phyloP scores from a whole-genome alignment of 2,797 vertebrate species.

The Sorex maritimensis region DNA sequence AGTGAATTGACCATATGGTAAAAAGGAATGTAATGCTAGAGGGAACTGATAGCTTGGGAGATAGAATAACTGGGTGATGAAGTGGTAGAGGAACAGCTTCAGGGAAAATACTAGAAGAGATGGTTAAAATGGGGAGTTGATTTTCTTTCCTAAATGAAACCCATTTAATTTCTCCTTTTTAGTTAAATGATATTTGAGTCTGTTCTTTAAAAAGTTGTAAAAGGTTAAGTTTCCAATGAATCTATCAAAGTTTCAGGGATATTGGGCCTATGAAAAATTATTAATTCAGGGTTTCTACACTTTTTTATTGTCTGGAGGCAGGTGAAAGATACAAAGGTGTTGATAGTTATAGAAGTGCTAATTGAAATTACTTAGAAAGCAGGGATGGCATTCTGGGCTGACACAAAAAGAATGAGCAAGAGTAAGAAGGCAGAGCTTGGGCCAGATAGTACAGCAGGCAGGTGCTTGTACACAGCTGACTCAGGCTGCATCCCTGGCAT shows the following conservation, averaged over 20 bases:
- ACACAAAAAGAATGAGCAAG: neutral
- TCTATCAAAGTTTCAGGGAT: neutral
- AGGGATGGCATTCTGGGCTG: slow-evolving; percentile 18
- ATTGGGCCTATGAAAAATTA: slow-evolving; percentile 28
- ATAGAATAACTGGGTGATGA: neutral
- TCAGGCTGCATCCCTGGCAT: too few relatives aligned
- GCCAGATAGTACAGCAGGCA: too few relatives aligned
- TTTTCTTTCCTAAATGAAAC: slow-evolving; percentile 52
- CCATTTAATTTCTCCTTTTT: slow-evolving; percentile 36
- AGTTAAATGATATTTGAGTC: slow-evolving; percentile 47
- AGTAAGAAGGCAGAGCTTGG: slow-evolving; percentile 33
- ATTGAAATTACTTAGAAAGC: slow-evolving; percentile 59
- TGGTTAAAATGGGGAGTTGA: neutral
- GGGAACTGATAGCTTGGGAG: slow-evolving; percentile 4
- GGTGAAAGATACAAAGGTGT: slow-evolving; percentile 35
- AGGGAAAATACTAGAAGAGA: neutral
- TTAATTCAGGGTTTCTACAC: neutral
- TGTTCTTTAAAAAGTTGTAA: slow-evolving; percentile 33
- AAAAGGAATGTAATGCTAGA: slow-evolving; percentile 62
- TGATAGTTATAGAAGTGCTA: slow-evolving; percentile 42
- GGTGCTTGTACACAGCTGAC: too few relatives aligned
- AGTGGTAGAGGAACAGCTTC: neutral
- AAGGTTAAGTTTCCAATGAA: slow-evolving; percentile 51
- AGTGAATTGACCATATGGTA: slow-evolving; percentile 36
- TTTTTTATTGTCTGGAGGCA: neutral